phyloP scores from a whole-genome alignment of 2,888 invertebrate genomes.

The Sinohyriopsis cumingii region DNA sequence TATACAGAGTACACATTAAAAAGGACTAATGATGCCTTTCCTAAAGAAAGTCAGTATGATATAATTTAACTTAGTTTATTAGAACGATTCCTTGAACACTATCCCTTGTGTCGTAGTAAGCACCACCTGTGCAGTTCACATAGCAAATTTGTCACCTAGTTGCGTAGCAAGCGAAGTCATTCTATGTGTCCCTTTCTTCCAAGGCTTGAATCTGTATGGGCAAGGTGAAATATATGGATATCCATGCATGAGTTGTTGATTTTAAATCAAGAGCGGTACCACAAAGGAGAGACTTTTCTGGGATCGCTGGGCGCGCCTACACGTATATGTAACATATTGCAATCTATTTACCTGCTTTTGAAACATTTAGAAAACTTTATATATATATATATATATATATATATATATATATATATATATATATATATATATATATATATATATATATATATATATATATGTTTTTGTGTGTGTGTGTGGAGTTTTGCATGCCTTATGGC shows the following conservation, averaged over 20 bases:
- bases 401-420: too few relatives aligned
- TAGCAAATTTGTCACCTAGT: constrained; percentile 31
- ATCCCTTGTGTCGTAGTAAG: constrained; percentile 37
- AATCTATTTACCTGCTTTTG: too few relatives aligned
- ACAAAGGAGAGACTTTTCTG: constrained; percentile 28
- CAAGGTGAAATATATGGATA: constrained; percentile 12
- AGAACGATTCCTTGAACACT: constrained; percentile 22
- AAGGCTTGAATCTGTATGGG: constrained; percentile 29
- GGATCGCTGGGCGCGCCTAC: constrained; percentile 36
- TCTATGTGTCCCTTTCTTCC: constrained; percentile 41
- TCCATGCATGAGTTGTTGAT: constrained; percentile 31
- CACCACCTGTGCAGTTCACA: constrained; percentile 42
- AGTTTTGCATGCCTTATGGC: too few relatives aligned
- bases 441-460: too few relatives aligned
- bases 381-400: too few relatives aligned
- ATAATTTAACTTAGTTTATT: constrained; percentile 30
- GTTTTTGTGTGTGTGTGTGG: too few relatives aligned
- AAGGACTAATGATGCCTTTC: constrained; percentile 14
- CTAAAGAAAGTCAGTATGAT: constrained; percentile 38
- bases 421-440: too few relatives aligned
- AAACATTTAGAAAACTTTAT: too few relatives aligned
- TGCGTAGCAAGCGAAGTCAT: constrained; percentile 42
- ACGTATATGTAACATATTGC: too few relatives aligned
- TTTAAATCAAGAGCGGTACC: constrained; percentile 45
- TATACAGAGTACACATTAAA: constrained; percentile 12